A percentile compares a stretch with the other conserved stretches of the same genome.
Conservation (phyloP, 2,113 vertebrate genomes). For the Pardalotus punctatus region DNA sequence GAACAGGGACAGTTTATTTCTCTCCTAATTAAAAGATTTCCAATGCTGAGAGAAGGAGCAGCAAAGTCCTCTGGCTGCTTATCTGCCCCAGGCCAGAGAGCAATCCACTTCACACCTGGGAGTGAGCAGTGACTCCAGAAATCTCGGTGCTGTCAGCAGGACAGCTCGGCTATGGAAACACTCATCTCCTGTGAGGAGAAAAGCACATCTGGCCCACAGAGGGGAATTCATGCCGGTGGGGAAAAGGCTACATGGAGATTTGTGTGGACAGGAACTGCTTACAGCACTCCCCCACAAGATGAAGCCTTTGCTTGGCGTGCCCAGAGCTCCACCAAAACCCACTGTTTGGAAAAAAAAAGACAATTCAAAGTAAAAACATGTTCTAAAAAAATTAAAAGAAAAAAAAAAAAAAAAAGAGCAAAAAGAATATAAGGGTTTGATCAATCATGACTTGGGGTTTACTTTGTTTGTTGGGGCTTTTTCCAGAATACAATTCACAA, state of each 20-base stretch:
- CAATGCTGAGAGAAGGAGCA: neutral
- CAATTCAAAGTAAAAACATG: neutral
- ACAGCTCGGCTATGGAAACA: neutral
- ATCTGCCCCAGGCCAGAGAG: neutral
- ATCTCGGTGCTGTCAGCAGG: neutral
- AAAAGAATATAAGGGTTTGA: neutral
- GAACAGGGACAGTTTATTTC: neutral
- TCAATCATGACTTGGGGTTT: neutral
- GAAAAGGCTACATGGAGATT: neutral
- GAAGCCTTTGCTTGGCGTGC: neutral
- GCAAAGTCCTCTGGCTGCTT: neutral
- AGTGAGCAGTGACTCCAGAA: neutral
- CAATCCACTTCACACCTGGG: conserved; percentile 8
- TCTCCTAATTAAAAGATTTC: neutral
- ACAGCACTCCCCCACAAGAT: neutral
- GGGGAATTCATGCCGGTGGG: neutral
- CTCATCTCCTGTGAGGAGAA: neutral
- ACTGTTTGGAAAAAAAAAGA: neutral
- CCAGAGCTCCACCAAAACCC: neutral
- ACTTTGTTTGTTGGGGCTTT: neutral
- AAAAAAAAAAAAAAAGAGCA: neutral
- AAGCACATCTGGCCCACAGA: conserved; percentile 15
- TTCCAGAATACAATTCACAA: neutral
- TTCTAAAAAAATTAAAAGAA: neutral
- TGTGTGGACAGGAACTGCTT: neutral